A percentile compares a stretch with the other conserved stretches of the same genome.
These are phyloP conservation scores for Drosophila meridionalis DNA, from an alignment of 2,888 invertebrate genomes.

Conservation along the genomic window DNA sequence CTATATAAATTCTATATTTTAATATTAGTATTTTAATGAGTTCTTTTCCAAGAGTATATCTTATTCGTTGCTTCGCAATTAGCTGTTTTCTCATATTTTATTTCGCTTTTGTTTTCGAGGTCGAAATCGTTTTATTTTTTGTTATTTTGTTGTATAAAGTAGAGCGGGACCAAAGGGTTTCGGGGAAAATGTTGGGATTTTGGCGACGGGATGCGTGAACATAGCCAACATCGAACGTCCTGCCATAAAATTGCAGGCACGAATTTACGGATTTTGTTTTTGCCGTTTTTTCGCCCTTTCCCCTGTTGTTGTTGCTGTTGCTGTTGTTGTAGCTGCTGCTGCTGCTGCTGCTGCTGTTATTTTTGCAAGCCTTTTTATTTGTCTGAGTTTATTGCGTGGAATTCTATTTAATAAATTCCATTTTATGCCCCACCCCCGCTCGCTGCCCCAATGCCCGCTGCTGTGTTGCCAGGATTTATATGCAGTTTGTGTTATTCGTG, in stretches of 20 bases:
- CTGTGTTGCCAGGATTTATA: constrained; percentile 60
- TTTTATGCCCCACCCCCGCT: constrained; percentile 42
- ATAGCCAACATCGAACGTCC: constrained; percentile 63
- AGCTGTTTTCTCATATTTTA: constrained; percentile 3
- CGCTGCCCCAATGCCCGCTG: neutral
- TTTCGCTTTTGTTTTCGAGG: constrained; percentile 32
- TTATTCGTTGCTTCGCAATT: neutral
- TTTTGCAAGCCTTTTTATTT: constrained; percentile 47
- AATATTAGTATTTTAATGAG: neutral
- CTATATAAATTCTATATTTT: neutral
- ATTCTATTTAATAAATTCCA: constrained; percentile 80
- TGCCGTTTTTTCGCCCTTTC: constrained; percentile 7
- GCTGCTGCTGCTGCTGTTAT: constrained; percentile 37
- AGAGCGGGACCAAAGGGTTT: constrained; percentile 24
- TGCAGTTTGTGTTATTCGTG: constrained; percentile 47
- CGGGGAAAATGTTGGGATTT: constrained; percentile 35
- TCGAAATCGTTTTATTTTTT: constrained; percentile 25
- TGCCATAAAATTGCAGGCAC: constrained; percentile 77
- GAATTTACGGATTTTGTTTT: constrained; percentile 45
- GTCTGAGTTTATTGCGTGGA: constrained; percentile 74
- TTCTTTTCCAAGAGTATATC: constrained; percentile 12
- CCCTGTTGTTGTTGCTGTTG: constrained; percentile 28
- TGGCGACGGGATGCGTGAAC: constrained; percentile 49
- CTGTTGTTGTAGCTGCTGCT: constrained; percentile 31
- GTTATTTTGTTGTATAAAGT: constrained; percentile 23